Percentiles rank a stretch among this genome's conserved stretches.
These are phyloP conservation scores for Aurelia coerulea DNA, from an alignment of 30 jellyfish, hydroid and myxozoan species.

Conservation along the genomic window DNA sequence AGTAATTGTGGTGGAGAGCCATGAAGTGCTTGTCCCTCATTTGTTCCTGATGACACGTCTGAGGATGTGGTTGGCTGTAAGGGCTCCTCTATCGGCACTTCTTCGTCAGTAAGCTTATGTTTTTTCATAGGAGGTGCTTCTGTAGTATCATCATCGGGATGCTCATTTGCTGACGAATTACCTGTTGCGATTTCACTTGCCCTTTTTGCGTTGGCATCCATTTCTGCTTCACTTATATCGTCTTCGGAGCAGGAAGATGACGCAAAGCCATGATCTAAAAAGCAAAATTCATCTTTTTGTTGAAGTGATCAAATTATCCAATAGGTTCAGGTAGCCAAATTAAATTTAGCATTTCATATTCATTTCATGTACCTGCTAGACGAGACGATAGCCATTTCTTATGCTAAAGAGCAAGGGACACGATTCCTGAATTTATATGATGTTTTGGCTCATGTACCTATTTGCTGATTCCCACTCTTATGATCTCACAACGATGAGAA, in stretches of 20 bases:
- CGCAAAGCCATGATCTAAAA: constrained; percentile 34
- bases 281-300: neutral
- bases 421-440: too few relatives aligned
- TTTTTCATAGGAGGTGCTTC: constrained; percentile 1
- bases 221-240: constrained; percentile 5
- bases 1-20: constrained; percentile 22
- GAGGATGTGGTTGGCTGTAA: neutral
- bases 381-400: too few relatives aligned
- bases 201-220: neutral
- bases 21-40: constrained; percentile 11
- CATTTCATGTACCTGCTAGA: too few relatives aligned
- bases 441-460: too few relatives aligned
- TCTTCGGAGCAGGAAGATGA: constrained; percentile 54
- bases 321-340: too few relatives aligned
- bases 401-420: too few relatives aligned
- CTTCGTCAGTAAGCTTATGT: constrained; percentile 14
- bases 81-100: neutral
- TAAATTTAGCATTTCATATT: too few relatives aligned
- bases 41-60: constrained; percentile 2
- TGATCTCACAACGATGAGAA: too few relatives aligned
- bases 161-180: too few relatives aligned
- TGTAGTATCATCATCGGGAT: too few relatives aligned
- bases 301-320: neutral
- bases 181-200: too few relatives aligned
- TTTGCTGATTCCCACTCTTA: too few relatives aligned